Evolutionary conservation across 2,113 vertebrate genomes (phyloP), one percentile per base, ranked within the genome.

Genomic region (Herpetotheres cachinnans): DNA sequence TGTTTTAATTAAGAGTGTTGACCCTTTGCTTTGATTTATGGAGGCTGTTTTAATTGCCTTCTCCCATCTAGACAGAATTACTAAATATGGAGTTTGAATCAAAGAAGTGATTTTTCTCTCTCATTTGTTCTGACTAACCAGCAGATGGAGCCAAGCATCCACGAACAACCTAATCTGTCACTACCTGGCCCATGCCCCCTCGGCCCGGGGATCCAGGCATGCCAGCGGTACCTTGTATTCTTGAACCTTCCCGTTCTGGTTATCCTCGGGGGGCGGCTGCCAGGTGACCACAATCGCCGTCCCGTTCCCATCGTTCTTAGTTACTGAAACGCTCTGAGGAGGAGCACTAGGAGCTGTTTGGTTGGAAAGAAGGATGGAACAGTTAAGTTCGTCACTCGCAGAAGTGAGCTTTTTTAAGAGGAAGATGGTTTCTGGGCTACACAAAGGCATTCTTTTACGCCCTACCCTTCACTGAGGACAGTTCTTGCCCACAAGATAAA

Each of bases 191-290:
- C 21, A 65, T 0, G 26, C 6, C 34, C 32, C 5, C 36, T 34
- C 30, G 63, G 81, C 54, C 20, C 46, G 47, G 46, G 49, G 27
- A 70, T 7, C 55, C 13, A 42, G 44, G 50, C 8, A 3, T 5
- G 54, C 17, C 78, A 61, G 46, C 74, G 29, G 97, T 98, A 99
- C 99, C 99, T 99, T 99, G 49, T 99, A 99, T 78, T 99, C 99
- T 80, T 99, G 99, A 88, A 99, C 99, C 98, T 99, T 98, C 73
- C 99, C 99, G 62, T 99, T 99, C 61, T 98, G 99, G 69, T 99
- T 99, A 73, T 99, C 99, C 94, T 99, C 99, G 14, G 99, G 99
- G 82, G 99, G 99, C 6, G 99, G 99, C 98, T 99, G 99, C 99
- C 99, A 99, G 90, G 99, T 98, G 83, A 99, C 99, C 89, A 99